These are phyloP conservation scores for Conchocele bisecta DNA, from an alignment of 2,888 invertebrate species.

Conservation along the genomic window DNA sequence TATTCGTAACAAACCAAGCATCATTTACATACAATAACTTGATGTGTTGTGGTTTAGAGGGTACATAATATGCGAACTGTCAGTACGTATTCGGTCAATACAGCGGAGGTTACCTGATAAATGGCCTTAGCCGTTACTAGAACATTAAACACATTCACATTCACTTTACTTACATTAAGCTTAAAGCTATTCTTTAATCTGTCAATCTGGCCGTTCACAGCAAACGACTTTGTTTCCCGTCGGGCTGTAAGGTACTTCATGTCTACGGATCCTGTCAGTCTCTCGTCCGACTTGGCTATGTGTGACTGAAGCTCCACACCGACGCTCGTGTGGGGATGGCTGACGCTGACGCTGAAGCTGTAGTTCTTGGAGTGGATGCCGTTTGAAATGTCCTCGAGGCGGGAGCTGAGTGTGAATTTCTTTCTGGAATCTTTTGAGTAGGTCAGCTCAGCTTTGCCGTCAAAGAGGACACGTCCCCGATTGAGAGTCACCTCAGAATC, in stretches of 20 bases:
- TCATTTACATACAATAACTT: no score
- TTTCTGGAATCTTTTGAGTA: conserved; percentile 68
- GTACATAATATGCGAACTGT: no score
- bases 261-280: conserved; percentile 55
- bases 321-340: conserved; percentile 69
- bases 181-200: conserved; percentile 55
- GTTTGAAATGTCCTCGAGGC: conserved; percentile 62
- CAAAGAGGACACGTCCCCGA: conserved; percentile 63
- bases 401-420: conserved; percentile 63
- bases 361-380: conserved; percentile 60
- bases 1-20: no score
- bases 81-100: no score
- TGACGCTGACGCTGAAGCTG: conserved; percentile 61
- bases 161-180: conserved; percentile 59
- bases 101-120: no score
- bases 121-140: no score
- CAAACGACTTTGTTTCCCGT: conserved; percentile 58
- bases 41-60: no score
- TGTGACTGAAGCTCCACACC: conserved; percentile 66
- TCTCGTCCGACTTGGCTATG: conserved; percentile 55
- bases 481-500: conserved; percentile 66
- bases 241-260: conserved; percentile 65
- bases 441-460: conserved; percentile 66
- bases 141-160: no score
- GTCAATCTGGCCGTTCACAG: conserved; percentile 63